Conservation (phyloP, 2,888 invertebrate genomes). For the Chaetogeoica ovagalla region DNA sequence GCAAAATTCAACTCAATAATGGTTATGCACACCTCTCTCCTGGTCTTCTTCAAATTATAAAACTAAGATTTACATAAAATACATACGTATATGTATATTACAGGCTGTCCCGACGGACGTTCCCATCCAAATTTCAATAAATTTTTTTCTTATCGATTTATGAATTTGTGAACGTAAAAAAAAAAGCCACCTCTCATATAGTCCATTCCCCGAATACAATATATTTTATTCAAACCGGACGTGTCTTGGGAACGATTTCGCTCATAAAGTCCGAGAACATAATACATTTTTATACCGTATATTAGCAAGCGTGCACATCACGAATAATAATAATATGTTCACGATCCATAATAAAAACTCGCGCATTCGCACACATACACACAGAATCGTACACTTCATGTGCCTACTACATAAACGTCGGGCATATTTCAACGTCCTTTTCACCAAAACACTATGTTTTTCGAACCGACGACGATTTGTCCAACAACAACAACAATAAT, state of each 20-base stretch:
- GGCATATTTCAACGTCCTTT: constrained; percentile 7
- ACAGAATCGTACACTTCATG: neutral
- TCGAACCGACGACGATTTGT: constrained; percentile 37
- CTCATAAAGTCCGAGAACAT: neutral
- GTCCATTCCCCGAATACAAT: neutral
- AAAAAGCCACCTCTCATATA: no score
- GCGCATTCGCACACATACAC: constrained; percentile 5
- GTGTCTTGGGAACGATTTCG: constrained; percentile 9
- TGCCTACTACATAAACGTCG: neutral
- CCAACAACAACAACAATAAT: constrained; percentile 10
- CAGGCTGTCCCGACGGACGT: no score
- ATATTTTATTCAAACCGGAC: constrained; percentile 17
- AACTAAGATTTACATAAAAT: no score
- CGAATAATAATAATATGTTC: constrained; percentile 13
- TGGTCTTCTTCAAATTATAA: no score
- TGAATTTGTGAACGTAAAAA: no score
- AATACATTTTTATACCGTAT: neutral
- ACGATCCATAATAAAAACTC: constrained; percentile 15
- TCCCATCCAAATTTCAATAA: no score
- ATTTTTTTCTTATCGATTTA: no score
- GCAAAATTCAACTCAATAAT: no score
- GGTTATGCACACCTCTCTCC: no score
- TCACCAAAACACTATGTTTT: constrained; percentile 12
- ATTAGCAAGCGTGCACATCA: neutral
- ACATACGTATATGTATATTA: no score